A percentile compares a stretch with the other conserved stretches of the same genome.
phyloP scores from a whole-genome alignment of 2,797 vertebrate genomes.

The Notoglanidium macrostoma region DNA sequence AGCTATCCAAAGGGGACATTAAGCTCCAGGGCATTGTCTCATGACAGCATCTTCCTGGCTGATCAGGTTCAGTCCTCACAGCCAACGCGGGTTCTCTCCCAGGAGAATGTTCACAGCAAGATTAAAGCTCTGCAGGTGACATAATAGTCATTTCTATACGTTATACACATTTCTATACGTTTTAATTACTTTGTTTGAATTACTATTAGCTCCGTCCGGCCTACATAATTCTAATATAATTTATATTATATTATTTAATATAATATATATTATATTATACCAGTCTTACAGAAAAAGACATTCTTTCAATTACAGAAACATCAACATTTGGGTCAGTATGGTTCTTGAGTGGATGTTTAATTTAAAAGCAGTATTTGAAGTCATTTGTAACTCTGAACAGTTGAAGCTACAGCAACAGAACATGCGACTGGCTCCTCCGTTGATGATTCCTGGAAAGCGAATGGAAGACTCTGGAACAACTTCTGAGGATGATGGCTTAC shows the following conservation, averaged over 20 bases:
- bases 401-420: conserved; percentile 79
- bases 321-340: background rate
- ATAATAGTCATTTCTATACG: background rate
- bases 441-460: conserved; percentile 70
- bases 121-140: conserved; percentile 85
- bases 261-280: too few relatives aligned
- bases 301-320: background rate
- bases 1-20: conserved; percentile 73
- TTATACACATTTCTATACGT: background rate
- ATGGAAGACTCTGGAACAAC: conserved; percentile 81
- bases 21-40: conserved; percentile 84
- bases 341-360: background rate
- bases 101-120: conserved; percentile 82
- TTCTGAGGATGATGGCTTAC: conserved; percentile 87
- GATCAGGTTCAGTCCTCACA: conserved; percentile 74
- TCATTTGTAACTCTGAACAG: conserved; percentile 62
- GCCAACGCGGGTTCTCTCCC: conserved; percentile 81
- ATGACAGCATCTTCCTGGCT: conserved; percentile 87
- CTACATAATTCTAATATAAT: background rate
- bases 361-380: background rate
- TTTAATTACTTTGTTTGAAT: background rate
- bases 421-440: conserved; percentile 75
- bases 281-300: too few relatives aligned
- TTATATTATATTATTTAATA: too few relatives aligned
- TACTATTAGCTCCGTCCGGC: background rate